Evolutionary conservation across 2,888 invertebrate species (phyloP).

Genomic region (Pseudolycoriella hygida): DNA sequence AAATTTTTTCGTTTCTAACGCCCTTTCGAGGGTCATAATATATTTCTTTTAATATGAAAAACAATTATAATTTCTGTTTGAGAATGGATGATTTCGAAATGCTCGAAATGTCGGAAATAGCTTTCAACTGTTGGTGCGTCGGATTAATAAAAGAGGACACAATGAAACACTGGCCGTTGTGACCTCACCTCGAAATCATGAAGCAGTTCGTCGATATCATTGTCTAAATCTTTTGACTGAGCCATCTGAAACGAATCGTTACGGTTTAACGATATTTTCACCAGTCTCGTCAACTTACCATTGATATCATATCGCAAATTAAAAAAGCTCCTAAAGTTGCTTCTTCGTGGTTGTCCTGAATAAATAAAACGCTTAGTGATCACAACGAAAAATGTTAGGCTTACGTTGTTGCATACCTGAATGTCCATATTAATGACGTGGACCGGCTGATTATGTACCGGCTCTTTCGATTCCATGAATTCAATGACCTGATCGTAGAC

Average conservation of each 20-base stretch:
- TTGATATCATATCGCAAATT: conserved; percentile 86
- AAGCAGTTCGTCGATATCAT: conserved; percentile 91
- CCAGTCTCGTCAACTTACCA: no score
- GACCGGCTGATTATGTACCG: conserved; percentile 68
- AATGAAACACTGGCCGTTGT: conserved; percentile 75
- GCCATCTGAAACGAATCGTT: conserved; percentile 48
- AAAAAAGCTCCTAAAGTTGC: conserved; percentile 97
- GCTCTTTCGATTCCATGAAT: conserved; percentile 69
- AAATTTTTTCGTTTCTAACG: no score
- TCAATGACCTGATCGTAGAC: conserved; percentile 97
- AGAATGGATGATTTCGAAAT: no score
- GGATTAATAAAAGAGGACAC: conserved; percentile 74
- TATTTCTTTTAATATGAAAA: no score
- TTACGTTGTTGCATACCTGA: no score
- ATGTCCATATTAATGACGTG: conserved; percentile 98
- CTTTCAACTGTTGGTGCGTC: no score
- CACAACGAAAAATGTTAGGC: no score
- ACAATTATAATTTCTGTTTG: no score
- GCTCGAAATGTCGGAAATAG: no score
- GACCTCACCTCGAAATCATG: conserved; percentile 86
- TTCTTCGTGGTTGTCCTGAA: conserved; percentile 99
- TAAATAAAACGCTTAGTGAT: no score
- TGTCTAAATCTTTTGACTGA: conserved; percentile 82
- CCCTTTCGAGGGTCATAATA: no score
- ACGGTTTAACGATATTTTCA: conserved; percentile 6